Evolutionary conservation across 2,797 vertebrate species (phyloP).

Genomic region (Lepus oiostolus): DNA sequence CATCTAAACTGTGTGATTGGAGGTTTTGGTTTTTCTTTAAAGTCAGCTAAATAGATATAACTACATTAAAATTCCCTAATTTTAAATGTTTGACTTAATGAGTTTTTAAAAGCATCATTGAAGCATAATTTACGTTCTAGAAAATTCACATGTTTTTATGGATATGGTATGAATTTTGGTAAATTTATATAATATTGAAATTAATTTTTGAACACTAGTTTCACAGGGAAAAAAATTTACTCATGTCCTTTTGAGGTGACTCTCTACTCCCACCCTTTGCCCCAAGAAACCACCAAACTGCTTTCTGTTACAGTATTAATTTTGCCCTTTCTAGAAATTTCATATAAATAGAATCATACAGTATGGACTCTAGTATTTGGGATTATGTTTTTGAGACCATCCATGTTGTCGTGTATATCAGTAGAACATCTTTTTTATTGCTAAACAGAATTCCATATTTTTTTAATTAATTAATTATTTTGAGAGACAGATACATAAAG

Average conservation of each 20-base stretch:
- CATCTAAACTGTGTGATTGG: constrained; percentile 22
- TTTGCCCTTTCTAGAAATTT: neutral
- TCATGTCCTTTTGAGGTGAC: neutral
- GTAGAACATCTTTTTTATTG: constrained; percentile 23
- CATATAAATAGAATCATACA: neutral
- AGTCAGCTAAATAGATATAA: neutral
- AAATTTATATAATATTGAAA: constrained; percentile 10
- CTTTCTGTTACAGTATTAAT: neutral
- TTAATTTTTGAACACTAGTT: constrained; percentile 13
- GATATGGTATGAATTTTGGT: neutral
- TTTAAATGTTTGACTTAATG: constrained; percentile 39
- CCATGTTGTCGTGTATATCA: neutral
- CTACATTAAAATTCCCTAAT: constrained; percentile 39
- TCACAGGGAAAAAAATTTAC: neutral
- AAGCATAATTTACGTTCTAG: constrained; percentile 8
- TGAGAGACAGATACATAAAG: too few species aligned
- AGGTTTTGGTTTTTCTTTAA: constrained; percentile 48
- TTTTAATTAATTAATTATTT: too few species aligned
- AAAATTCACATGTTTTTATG: neutral
- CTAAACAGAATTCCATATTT: neutral
- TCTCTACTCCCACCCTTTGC: neutral
- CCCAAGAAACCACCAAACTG: neutral
- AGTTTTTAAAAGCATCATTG: constrained; percentile 22
- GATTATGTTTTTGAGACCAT: neutral
- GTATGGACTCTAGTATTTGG: neutral